Conservation (phyloP, 2,797 vertebrate species). For the Amblyraja radiata region DNA sequence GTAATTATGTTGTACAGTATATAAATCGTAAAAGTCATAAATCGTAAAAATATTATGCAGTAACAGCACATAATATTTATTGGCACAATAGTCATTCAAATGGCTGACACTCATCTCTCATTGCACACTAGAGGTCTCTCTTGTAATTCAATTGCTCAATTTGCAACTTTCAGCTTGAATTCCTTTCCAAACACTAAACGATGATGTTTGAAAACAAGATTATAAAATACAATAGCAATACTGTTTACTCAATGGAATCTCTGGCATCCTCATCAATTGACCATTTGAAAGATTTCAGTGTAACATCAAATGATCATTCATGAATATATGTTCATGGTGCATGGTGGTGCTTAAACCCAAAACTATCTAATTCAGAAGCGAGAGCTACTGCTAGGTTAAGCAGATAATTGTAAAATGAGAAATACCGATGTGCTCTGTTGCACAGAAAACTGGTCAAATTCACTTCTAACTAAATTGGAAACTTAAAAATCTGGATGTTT, state of each 20-base stretch:
- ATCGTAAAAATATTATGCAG: background rate
- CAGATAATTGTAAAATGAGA: background rate
- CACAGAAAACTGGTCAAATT: background rate
- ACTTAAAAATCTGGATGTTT: background rate
- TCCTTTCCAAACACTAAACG: background rate
- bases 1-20: background rate
- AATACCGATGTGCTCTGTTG: background rate
- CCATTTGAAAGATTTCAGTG: background rate
- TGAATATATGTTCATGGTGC: background rate
- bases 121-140: constrained; percentile 23
- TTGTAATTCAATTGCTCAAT: constrained; percentile 8
- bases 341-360: background rate
- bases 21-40: no score
- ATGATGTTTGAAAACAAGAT: background rate
- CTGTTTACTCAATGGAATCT: background rate
- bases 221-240: no score
- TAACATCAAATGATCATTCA: background rate
- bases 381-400: background rate
- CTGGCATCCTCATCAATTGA: background rate
- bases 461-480: background rate
- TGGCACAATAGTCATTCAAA: background rate
- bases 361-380: background rate
- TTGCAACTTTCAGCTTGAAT: background rate
- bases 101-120: background rate
- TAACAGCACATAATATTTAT: background rate